Evolutionary conservation across 1,140 invertebrate species (phyloP), one percentile per base, ranked within the genome.

Genomic region (Antheraea pernyi): DNA sequence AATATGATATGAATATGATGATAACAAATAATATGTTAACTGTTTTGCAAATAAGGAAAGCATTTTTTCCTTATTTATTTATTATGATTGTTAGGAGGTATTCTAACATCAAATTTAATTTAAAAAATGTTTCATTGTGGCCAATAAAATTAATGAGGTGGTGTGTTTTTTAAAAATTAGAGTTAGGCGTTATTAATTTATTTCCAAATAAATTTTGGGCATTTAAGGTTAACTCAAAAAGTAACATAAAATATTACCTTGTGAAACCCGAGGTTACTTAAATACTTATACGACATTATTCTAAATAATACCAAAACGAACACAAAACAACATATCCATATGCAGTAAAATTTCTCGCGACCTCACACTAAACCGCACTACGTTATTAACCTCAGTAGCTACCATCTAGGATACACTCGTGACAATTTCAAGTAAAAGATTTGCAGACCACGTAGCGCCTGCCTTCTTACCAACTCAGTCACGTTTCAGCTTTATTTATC

Each of bases 321-420:
- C 19, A 30, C 6, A 30, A 61, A 61, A 64, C 19, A 16, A 4
- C 65, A 39, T 67, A 59, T 66, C 65, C 22, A 30, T 48, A 30
- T 67, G 22, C 22, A 53, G 65, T 59, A 59, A 67, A 66, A 59
- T 67, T 59, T 67, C 53, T 59, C 53, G 65, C 59, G 65, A 67
- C 22, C 22, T 46, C 30, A 39, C 19, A 22, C 46, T 3, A 36
- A 22, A 19, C 10, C 39, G 19, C 46, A 59, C 65, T 19, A 19
- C 46, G 19, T 66, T 19, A 8, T 11, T 67, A n/a, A 67, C 19
- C 65, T 36, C 53, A 18, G 53, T 67, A 67, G 65, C 16, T 18
- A 67, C n/a, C 19, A 53, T 9, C 19, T 58, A n/a, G 11, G 4
- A 7, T 18, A 8, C 39, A 36, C 19, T 48, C 46, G n/a, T 19